Conservation (phyloP, 2,113 vertebrate genomes). For the Xiphias gladius region DNA sequence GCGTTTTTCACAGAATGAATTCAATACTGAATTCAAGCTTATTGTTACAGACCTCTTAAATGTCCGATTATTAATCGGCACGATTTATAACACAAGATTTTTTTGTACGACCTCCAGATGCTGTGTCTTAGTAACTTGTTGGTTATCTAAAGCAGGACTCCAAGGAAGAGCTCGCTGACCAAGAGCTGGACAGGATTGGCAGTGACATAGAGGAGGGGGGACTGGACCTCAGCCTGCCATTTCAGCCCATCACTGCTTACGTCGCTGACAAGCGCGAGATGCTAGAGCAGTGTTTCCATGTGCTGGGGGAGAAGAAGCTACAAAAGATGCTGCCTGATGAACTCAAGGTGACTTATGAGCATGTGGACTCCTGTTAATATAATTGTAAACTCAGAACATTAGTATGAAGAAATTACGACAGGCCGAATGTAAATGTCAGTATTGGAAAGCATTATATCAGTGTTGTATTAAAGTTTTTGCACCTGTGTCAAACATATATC, state of each 20-base stretch:
- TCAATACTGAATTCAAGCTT: too few species aligned
- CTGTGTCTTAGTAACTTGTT: not conserved
- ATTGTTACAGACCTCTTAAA: not conserved
- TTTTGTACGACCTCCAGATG: not conserved
- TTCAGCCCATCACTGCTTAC: conserved; percentile 94
- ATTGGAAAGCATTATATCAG: not conserved
- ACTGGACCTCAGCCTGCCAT: conserved; percentile 89
- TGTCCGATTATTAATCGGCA: not conserved
- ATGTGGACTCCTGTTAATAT: not conserved
- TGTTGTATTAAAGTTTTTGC: not conserved
- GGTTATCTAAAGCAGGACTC: conserved; percentile 79
- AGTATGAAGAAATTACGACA: not conserved
- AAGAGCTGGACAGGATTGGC: conserved; percentile 86
- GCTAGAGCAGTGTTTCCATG: conserved; percentile 94
- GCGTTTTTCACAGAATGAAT: too few species aligned
- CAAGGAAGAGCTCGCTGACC: conserved; percentile 82
- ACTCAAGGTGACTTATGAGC: conserved; percentile 87
- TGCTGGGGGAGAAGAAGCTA: conserved; percentile 94
- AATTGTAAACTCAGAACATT: not conserved
- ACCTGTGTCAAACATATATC: not conserved
- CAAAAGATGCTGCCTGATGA: conserved; percentile 95
- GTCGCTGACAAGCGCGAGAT: conserved; percentile 91
- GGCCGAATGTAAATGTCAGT: not conserved
- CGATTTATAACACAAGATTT: not conserved
- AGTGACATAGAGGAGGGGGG: conserved; percentile 97